Evolutionary conservation across 2,888 invertebrate species (phyloP).

Genomic region (Allygus modestus): DNA sequence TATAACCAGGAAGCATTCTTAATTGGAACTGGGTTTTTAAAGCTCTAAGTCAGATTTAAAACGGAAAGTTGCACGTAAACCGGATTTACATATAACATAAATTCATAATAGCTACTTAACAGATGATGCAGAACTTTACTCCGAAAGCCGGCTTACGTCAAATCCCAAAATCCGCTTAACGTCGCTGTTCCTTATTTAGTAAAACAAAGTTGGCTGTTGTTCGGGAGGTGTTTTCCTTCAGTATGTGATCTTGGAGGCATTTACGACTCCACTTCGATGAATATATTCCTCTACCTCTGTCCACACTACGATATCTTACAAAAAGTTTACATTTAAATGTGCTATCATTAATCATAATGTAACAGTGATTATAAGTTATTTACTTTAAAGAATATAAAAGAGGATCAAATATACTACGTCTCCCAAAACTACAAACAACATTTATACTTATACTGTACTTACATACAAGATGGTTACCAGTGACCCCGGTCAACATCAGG

Average conservation of each 20-base stretch:
- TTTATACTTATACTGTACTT: too few relatives aligned
- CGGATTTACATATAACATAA: constrained; percentile 37
- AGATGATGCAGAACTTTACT: constrained; percentile 46
- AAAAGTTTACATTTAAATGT: too few relatives aligned
- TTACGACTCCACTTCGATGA: background rate
- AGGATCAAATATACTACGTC: too few relatives aligned
- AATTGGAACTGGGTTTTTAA: too few relatives aligned
- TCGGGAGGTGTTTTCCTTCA: background rate
- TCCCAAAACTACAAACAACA: too few relatives aligned
- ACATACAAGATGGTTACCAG: too few relatives aligned
- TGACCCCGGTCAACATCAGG: too few relatives aligned
- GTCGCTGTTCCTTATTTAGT: constrained; percentile 46
- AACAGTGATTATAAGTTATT: too few relatives aligned
- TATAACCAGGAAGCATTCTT: too few relatives aligned
- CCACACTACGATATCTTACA: too few relatives aligned
- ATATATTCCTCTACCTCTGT: background rate
- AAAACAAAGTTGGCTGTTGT: constrained; percentile 37
- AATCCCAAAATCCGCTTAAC: constrained; percentile 46
- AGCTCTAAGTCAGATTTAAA: background rate
- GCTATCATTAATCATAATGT: too few relatives aligned
- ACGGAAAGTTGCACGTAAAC: constrained; percentile 26
- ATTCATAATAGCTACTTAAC: constrained; percentile 43
- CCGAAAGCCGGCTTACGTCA: constrained; percentile 33
- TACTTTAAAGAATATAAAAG: too few relatives aligned
- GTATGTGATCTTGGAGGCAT: background rate